Conservation (phyloP, 2,888 invertebrate species). For the Poecilus cupreus region DNA sequence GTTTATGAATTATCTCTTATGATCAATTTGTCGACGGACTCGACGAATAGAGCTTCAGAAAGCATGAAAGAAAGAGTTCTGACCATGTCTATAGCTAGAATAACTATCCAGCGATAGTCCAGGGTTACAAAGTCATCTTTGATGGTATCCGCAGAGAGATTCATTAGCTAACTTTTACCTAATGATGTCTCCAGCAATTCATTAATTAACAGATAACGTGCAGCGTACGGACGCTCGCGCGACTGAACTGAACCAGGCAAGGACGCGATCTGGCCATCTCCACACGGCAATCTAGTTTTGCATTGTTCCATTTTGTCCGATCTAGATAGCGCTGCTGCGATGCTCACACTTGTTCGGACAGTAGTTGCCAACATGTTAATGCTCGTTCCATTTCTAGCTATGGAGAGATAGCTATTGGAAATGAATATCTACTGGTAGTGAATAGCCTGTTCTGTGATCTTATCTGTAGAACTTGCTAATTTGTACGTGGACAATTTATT, state of each 20-base stretch:
- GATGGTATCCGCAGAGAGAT: slow-evolving; percentile 60
- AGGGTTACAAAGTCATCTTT: slow-evolving; percentile 35
- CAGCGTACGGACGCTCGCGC: slow-evolving; percentile 61
- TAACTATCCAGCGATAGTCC: not conserved
- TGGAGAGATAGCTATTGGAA: slow-evolving; percentile 10
- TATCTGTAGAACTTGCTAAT: no score
- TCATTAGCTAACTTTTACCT: slow-evolving; percentile 66
- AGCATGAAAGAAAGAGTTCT: not conserved
- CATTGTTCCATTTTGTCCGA: slow-evolving; percentile 47
- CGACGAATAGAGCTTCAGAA: no score
- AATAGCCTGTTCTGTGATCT: not conserved
- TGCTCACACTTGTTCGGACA: slow-evolving; percentile 40
- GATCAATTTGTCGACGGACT: no score
- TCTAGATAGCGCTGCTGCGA: slow-evolving; percentile 24
- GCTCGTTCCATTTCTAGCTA: not conserved
- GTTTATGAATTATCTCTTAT: no score
- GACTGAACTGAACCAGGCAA: slow-evolving; percentile 40
- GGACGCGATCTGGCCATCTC: slow-evolving; percentile 54
- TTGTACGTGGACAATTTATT: no score
- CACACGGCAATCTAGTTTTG: slow-evolving; percentile 45
- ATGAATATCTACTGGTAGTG: not conserved
- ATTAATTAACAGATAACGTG: slow-evolving; percentile 66
- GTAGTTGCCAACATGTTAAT: slow-evolving; percentile 40
- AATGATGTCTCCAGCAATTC: slow-evolving; percentile 65
- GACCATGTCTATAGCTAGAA: not conserved